Conservation (phyloP, 2,888 invertebrate genomes). For the Aromia moschata region DNA sequence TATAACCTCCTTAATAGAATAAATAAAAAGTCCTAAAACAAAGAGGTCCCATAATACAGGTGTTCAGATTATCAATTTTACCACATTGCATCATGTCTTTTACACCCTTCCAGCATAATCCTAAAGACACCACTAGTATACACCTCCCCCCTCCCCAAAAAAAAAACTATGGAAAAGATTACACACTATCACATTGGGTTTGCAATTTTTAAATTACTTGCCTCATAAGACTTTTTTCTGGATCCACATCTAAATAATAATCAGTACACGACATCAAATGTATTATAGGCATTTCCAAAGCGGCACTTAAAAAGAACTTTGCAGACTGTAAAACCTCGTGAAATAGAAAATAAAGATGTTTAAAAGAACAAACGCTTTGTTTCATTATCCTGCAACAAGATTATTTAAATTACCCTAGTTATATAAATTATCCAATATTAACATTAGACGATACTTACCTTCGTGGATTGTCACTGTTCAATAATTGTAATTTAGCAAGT, state of each 20-base stretch:
- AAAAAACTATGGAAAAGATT: too few species aligned
- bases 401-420: neutral
- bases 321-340: constrained; percentile 91
- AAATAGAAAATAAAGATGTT: constrained; percentile 85
- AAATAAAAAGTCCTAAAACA: too few species aligned
- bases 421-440: too few species aligned
- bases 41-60: too few species aligned
- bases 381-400: constrained; percentile 73
- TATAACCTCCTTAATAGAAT: too few species aligned
- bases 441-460: constrained; percentile 52
- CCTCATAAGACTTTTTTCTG: constrained; percentile 82
- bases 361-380: constrained; percentile 87
- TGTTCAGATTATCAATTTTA: too few species aligned
- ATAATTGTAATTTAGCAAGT: constrained; percentile 77
- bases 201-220: too few species aligned
- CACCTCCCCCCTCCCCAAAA: too few species aligned
- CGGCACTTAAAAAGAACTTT: constrained; percentile 91
- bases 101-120: too few species aligned
- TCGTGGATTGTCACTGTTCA: constrained; percentile 74
- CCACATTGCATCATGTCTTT: too few species aligned
- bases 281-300: constrained; percentile 91
- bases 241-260: constrained; percentile 90
- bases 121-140: too few species aligned
- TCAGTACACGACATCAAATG: constrained; percentile 90
- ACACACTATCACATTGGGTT: too few species aligned